Evolutionary conservation across 2,888 invertebrate genomes (phyloP).

Genomic region (Melieria picta): DNA sequence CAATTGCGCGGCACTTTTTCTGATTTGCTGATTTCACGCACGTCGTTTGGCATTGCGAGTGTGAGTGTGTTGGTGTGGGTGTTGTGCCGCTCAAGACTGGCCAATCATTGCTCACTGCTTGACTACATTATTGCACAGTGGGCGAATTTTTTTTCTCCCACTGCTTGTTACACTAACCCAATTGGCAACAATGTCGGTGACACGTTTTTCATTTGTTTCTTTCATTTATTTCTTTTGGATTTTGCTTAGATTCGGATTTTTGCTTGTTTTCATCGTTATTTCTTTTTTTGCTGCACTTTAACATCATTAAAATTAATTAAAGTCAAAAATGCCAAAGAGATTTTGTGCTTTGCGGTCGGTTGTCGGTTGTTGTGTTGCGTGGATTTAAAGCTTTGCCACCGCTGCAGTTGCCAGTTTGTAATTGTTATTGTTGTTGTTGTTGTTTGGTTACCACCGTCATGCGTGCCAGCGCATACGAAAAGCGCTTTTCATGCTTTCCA

Average conservation of each 20-base stretch:
- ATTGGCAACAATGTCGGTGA: background rate
- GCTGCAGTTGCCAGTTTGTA: too few relatives aligned
- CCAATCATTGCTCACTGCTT: background rate
- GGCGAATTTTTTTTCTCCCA: too few relatives aligned
- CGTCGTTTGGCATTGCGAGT: background rate
- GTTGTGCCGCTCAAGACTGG: background rate
- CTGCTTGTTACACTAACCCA: too few relatives aligned
- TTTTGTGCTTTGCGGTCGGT: conserved; percentile 39
- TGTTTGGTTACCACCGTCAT: too few relatives aligned
- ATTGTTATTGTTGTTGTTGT: too few relatives aligned
- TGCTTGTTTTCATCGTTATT: conserved; percentile 28
- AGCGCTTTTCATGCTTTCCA: too few relatives aligned
- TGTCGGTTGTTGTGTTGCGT: background rate
- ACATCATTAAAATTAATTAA: conserved; percentile 61
- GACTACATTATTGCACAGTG: too few relatives aligned
- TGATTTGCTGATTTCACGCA: conserved; percentile 1
- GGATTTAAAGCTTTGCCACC: conserved; percentile 5
- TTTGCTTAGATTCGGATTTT: background rate
- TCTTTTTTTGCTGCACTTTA: conserved; percentile 46
- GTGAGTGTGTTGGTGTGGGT: background rate
- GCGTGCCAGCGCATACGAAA: too few relatives aligned
- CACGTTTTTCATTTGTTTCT: background rate
- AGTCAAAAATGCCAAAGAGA: conserved; percentile 52
- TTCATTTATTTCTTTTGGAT: conserved; percentile 8
- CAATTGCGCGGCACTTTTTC: background rate